Base-by-base conservation (phyloP, 2,888 invertebrate genomes). In the Ichneumoninae sp. region DNA sequence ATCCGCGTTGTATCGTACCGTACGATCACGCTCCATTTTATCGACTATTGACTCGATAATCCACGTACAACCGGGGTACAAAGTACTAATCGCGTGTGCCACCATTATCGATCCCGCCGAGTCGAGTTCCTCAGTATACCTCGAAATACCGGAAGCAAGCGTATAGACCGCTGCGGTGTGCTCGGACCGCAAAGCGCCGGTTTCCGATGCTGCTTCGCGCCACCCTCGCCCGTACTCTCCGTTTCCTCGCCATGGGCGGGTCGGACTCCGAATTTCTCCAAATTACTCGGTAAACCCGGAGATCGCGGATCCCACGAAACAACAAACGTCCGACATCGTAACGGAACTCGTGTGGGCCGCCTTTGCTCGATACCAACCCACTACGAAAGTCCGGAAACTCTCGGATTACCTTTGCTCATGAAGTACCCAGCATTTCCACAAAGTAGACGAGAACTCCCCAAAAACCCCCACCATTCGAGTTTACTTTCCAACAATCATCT, bases 101-200 rank as follows among this genome's bases (percentile, higher is more conserved):
- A 26, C 60, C 76, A 77, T 40, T 80, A 80, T 83, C 72, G 80
- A 83, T 72, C 72, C 65, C 30, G 22, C 47, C 66, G 57, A 69
- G 80, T 16, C 40, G 52, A 54, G 36, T 54, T 72, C 52, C 76
- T 30, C 50, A 62, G 80, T 26, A 40, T 50, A 76, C 75, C 50
- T 75, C 60, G 66, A 50, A 79, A 76, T 71, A 74, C 36, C 68
- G 71, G 50, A 71, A 71, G 70, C 36, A 50, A 30, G 65, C 16
- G 36, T 52, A 65, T 50, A 22, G 71, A 80, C 60, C 52, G 65
- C 70, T 83, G 76, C 69, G 83, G 83, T 72, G 57, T 22, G 47
- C 72, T 47, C 57, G 52, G 33, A 82, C 60, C 78, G 74, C 71
- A 60, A 65, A 70, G 54, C 74, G 50, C 71, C 19, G 80, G 65